These are phyloP conservation scores for Diadegma fenestrale DNA, from an alignment of 2,888 invertebrate species.

Conservation along the genomic window DNA sequence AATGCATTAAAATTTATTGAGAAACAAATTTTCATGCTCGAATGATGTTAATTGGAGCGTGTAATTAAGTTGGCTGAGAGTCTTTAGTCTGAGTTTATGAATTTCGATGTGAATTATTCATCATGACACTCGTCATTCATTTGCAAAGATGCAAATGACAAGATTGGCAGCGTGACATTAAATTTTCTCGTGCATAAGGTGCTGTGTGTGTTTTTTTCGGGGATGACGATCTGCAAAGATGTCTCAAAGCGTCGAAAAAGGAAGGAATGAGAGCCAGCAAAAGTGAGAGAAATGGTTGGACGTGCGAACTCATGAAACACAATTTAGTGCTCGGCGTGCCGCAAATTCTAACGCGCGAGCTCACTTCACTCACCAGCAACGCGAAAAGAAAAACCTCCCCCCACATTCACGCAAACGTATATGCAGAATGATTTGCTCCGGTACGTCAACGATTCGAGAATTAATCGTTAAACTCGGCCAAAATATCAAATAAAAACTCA, in stretches of 20 bases:
- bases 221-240: conserved; percentile 36
- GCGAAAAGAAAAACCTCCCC: conserved; percentile 32
- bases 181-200: neutral
- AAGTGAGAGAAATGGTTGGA: conserved; percentile 9
- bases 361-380: conserved; percentile 5
- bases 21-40: neutral
- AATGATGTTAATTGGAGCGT: neutral
- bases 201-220: conserved; percentile 6
- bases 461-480: conserved; percentile 26
- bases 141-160: neutral
- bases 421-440: conserved; percentile 42
- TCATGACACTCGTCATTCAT: neutral
- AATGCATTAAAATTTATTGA: neutral
- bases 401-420: neutral
- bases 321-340: conserved; percentile 66
- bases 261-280: neutral
- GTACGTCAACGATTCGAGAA: conserved; percentile 52
- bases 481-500: conserved; percentile 39
- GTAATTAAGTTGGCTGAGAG: neutral
- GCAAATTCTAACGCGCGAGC: conserved; percentile 57
- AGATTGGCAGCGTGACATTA: neutral
- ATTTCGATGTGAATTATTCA: neutral
- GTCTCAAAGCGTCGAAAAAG: conserved; percentile 23
- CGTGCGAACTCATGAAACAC: conserved; percentile 60
- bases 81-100: neutral